Evolutionary conservation across 2,113 vertebrate genomes (phyloP), one percentile per base, ranked within the genome.

Genomic region (Balaeniceps rex): DNA sequence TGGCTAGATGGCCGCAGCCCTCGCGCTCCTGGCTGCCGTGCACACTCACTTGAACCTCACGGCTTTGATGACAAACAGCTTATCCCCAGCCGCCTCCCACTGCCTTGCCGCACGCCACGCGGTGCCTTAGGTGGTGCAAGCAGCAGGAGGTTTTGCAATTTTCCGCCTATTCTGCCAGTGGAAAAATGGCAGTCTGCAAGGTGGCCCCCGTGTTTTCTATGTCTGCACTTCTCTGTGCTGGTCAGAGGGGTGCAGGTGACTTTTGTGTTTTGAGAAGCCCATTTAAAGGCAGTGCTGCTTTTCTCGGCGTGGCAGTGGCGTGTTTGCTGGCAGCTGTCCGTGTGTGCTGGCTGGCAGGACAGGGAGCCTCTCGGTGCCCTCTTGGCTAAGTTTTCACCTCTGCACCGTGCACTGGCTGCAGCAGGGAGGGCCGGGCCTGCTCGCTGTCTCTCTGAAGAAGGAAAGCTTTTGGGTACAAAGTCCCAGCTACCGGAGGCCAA

Each of bases 21-120:
- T 23, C 55, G 4, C 0, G 1, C n/a, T 54, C 51, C 61, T 10
- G 76, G 14, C 31, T 58, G 52, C 46, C 5, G 2, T 14, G 18
- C 17, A n/a, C 3, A 0, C 34, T 70, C 7, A 6, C 44, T 21
- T 14, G 6, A 40, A 0, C 47, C 19, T 2, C 5, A 0, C 42
- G 28, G 63, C 63, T 8, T 4, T 24, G 52, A 23, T 13, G 84
- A 81, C 4, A 4, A 42, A 28, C 5, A 4, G 0, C 72, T 3
- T 6, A 6, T 46, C 25, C 65, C 52, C 66, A 42, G 44, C 60
- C 61, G 34, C 17, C 47, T 55, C 46, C 28, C 36, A 13, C 13
- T 7, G 5, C 46, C 33, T 15, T 9, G 4, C 57, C 6, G 33
- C 61, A 6, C 6, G 0, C 28, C 13, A 2, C 0, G 3, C 5